These are phyloP conservation scores for Coturnix japonica DNA, from an alignment of 2,113 vertebrate genomes.

Conservation along the genomic window DNA sequence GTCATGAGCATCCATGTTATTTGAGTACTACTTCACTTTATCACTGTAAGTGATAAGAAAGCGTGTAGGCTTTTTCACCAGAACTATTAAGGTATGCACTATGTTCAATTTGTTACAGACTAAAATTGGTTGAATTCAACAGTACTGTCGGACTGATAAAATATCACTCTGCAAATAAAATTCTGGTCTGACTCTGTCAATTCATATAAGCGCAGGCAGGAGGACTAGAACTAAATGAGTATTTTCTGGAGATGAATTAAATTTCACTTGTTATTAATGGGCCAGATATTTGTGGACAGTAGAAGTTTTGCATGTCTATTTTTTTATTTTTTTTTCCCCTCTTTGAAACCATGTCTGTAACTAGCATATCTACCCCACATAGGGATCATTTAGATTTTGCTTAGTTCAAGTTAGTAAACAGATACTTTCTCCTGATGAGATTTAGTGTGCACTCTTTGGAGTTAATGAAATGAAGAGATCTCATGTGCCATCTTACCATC, in stretches of 20 bases:
- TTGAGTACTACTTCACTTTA: not conserved
- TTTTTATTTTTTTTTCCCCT: not conserved
- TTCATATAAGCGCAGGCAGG: not conserved
- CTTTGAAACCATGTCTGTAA: not conserved
- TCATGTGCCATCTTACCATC: not conserved
- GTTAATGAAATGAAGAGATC: not conserved
- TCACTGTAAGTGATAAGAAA: not conserved
- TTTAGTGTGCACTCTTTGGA: not conserved
- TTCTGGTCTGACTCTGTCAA: not conserved
- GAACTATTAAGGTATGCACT: not conserved
- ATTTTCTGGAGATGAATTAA: constrained; percentile 4
- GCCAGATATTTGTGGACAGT: not conserved
- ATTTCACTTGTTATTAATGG: constrained; percentile 7
- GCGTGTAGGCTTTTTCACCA: not conserved
- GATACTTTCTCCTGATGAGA: not conserved
- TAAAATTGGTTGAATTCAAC: constrained; percentile 1
- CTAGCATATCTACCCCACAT: not conserved
- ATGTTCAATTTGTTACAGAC: not conserved
- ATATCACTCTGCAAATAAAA: not conserved
- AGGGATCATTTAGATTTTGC: not conserved
- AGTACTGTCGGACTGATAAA: not conserved
- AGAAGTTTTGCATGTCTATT: not conserved
- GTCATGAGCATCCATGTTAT: rapidly evolving
- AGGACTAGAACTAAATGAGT: constrained; percentile 12
- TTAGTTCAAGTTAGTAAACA: not conserved